Evolutionary conservation across 2,113 vertebrate genomes (phyloP).

Genomic region (Astur gentilis): DNA sequence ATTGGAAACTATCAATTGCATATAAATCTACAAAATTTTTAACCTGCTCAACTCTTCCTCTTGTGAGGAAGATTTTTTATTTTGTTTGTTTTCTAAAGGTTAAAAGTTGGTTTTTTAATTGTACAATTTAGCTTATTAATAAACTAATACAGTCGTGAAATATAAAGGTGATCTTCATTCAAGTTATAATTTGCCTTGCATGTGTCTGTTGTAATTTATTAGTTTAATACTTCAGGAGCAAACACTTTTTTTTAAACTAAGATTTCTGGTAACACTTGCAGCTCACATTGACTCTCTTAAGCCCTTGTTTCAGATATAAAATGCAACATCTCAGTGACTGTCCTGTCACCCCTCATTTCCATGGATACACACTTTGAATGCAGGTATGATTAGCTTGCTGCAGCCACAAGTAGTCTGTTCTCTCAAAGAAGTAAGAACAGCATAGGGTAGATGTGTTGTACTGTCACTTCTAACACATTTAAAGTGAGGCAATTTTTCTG

Average conservation of each 20-base stretch:
- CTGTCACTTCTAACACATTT: neutral
- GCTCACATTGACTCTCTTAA: neutral
- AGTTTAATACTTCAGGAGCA: neutral
- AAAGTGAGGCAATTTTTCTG: neutral
- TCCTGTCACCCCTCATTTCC: neutral
- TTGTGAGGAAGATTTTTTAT: neutral
- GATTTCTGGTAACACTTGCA: neutral
- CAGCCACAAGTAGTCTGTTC: neutral
- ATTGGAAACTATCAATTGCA: neutral
- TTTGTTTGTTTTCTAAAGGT: neutral
- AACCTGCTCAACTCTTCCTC: neutral
- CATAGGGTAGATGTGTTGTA: neutral
- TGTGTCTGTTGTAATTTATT: neutral
- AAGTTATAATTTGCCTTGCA: neutral
- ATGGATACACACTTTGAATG: neutral
- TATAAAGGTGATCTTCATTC: neutral
- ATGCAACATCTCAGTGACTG: neutral
- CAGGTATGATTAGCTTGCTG: neutral
- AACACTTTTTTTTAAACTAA: neutral
- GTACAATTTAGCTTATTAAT: neutral
- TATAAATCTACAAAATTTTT: neutral
- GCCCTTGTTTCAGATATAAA: neutral
- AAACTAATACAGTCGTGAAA: neutral
- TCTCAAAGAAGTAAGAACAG: neutral
- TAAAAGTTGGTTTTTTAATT: neutral